Base-by-base conservation (phyloP, 1,140 invertebrate species). In the Aleiodes sp. region DNA sequence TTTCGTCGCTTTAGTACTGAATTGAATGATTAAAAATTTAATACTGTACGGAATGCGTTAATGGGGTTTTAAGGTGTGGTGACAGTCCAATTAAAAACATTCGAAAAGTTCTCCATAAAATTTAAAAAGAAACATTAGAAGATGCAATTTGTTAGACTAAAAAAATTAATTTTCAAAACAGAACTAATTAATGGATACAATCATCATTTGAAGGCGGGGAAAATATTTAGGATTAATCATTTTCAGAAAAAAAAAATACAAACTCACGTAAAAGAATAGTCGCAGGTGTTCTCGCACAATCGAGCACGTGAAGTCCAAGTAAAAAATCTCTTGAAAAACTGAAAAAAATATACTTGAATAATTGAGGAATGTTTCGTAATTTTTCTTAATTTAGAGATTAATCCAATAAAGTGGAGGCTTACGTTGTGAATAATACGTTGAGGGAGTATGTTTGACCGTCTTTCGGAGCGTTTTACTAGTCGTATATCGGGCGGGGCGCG, bases 401-500 rank as follows among this genome's bases (percentile, higher is more conserved):
- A 46, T 46, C 12, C 4, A 52, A 21, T 52, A 4, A 52, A 52
- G 46, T 52, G 46, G 46, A 52, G 19, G 46, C 46, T 52, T 52
- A 52, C 46, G 46, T 52, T 52, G 19, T 52, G 16, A 57, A 68
- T 68, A 61, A 52, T 63, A 66, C 14, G 12, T 29, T 29, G 16
- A 41, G 12, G 26, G 60, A 57, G 74, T 76, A 71, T 70, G 73
- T 74, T 74, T 73, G 70, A 60, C 29, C 29, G 28, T 52, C 60
- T 63, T 73, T n/a, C n/a, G 71, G 46, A 70, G 19, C 67, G 41
- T 81, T 70, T 73, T 77, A 77, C 46, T 52, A 52, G 46, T 52
- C 81, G 46, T 52, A 24, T 24, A 24, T 52, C 76, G 81, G 81
- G 81, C 79, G 81, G 81, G 82, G 80, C 81, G 73, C 73, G 24